These are phyloP conservation scores for Campaea margaritaria DNA, from an alignment of 2,888 invertebrate species.

Conservation along the genomic window DNA sequence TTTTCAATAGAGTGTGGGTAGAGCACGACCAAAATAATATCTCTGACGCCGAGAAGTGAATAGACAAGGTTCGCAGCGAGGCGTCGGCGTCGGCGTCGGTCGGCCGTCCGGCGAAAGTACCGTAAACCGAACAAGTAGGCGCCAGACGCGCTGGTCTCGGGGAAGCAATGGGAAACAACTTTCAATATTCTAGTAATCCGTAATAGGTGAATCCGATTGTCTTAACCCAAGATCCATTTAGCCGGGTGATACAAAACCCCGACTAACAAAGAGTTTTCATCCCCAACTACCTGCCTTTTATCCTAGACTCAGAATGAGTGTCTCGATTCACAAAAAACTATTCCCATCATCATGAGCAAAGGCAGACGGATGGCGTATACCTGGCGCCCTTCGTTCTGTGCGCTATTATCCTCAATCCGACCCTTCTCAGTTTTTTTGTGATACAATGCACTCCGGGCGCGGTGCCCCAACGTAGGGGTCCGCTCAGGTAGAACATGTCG, in stretches of 20 bases:
- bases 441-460: constrained; percentile 70
- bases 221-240: constrained; percentile 4
- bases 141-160: constrained; percentile 33
- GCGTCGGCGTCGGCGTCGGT: constrained; percentile 35
- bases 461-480: constrained; percentile 64
- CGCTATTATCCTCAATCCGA: constrained; percentile 69
- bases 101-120: constrained; percentile 66
- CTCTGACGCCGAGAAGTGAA: constrained; percentile 35
- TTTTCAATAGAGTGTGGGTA: constrained; percentile 19
- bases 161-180: constrained; percentile 39
- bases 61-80: constrained; percentile 44
- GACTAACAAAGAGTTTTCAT: constrained; percentile 13
- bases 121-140: constrained; percentile 55
- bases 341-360: constrained; percentile 37
- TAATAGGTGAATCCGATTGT: constrained; percentile 4
- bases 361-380: constrained; percentile 45
- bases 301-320: constrained; percentile 19
- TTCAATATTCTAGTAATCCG: constrained; percentile 7
- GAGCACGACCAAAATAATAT: constrained; percentile 23
- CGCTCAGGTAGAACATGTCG: constrained; percentile 69
- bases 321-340: constrained; percentile 29
- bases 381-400: constrained; percentile 55
- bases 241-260: constrained; percentile 34
- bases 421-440: constrained; percentile 80
- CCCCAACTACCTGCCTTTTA: constrained; percentile 27